These are phyloP conservation scores for Electrophaes corylata DNA, from an alignment of 2,888 invertebrate species.

Conservation along the genomic window DNA sequence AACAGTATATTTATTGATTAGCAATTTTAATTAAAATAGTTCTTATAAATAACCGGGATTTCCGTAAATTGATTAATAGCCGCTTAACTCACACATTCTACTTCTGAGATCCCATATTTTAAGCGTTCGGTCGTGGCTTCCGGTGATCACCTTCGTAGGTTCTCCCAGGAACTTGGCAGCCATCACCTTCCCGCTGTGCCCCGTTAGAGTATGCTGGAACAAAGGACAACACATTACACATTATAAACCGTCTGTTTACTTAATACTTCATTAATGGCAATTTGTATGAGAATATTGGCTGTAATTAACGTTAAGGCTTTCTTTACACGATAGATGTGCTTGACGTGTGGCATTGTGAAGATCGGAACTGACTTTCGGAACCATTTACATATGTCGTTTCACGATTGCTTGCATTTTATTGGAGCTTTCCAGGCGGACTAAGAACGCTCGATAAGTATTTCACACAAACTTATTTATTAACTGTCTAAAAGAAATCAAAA, in stretches of 20 bases:
- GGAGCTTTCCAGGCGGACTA: neutral
- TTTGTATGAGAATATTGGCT: constrained; percentile 30
- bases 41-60: constrained; percentile 3
- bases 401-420: neutral
- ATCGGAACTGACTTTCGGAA: neutral
- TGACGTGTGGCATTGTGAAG: neutral
- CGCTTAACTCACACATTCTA: constrained; percentile 82
- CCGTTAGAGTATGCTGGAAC: constrained; percentile 94
- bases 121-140: constrained; percentile 98
- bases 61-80: constrained; percentile 13
- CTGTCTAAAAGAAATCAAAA: no score
- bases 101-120: constrained; percentile 99
- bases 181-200: constrained; percentile 98
- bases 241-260: constrained; percentile 29
- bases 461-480: no score
- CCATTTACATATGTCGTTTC: neutral
- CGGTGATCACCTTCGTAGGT: constrained; percentile 96
- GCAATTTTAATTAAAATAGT: constrained; percentile 9
- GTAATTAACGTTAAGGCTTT: constrained; percentile 27
- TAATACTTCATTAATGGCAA: constrained; percentile 26
- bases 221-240: constrained; percentile 36
- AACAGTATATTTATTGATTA: constrained; percentile 14
- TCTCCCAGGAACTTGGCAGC: constrained; percentile 98
- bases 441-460: no score
- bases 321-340: constrained; percentile 13